Conservation (phyloP, 2,888 invertebrate species). For the Sclerodermus sp. region DNA sequence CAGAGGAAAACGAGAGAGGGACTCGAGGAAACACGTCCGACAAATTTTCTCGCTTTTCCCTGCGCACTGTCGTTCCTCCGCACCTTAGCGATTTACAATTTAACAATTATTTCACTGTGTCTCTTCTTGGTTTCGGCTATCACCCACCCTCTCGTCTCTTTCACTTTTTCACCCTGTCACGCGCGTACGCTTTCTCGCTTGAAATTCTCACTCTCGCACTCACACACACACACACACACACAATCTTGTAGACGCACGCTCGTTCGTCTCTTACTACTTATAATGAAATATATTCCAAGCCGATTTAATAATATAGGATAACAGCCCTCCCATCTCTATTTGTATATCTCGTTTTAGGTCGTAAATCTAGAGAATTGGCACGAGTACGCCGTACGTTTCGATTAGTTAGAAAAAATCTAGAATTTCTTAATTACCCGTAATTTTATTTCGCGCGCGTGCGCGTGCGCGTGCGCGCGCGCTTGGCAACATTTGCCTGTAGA, state of each 20-base stretch:
- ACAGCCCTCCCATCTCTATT: slow-evolving; percentile 32
- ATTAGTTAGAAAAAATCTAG: slow-evolving; percentile 57
- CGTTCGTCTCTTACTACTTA: slow-evolving; percentile 32
- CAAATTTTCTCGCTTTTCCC: no score
- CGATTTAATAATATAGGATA: slow-evolving; percentile 47
- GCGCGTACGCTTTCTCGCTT: slow-evolving; percentile 7
- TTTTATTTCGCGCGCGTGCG: no score
- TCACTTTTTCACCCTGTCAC: slow-evolving; percentile 1
- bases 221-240: not conserved
- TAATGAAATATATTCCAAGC: slow-evolving; percentile 47
- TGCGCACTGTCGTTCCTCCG: no score
- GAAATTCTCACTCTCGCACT: slow-evolving; percentile 13
- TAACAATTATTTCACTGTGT: slow-evolving; percentile 5
- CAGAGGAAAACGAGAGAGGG: no score
- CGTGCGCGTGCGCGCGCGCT: no score
- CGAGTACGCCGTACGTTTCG: slow-evolving; percentile 46
- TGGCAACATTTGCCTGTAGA: slow-evolving; percentile 54
- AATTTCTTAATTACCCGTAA: slow-evolving; percentile 57
- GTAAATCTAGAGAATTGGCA: slow-evolving; percentile 50
- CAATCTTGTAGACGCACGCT: slow-evolving; percentile 2
- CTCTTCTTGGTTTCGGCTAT: not conserved
- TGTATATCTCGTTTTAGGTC: slow-evolving; percentile 43
- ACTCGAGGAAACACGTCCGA: no score
- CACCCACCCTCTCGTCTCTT: not conserved
- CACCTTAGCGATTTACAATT: slow-evolving; percentile 1